Base-by-base conservation (phyloP, 2,888 invertebrate species). In the Pecten maximus region DNA sequence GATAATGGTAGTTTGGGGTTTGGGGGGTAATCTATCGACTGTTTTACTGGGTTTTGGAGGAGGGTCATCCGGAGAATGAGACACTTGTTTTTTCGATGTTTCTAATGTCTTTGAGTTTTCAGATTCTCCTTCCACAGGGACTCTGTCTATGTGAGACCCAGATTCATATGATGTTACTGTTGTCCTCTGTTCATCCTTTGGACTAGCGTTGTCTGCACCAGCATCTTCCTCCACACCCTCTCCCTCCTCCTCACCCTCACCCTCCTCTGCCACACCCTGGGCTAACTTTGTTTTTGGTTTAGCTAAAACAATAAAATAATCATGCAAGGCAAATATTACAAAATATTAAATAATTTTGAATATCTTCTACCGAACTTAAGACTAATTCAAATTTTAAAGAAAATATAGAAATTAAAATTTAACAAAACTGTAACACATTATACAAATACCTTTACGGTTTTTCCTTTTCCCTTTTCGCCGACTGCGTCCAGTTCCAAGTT, bases 221-320 rank as follows among this genome's bases (percentile, higher is more conserved):
- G 74, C 74, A 15, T 87, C 60, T 87, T 91, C 89, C 40, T 87
- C 40, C n/a, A 48, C n/a, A 35, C 86, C 87, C 44, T 93, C 94
- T 35, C 92, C 93, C 50, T 93, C 93, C 60, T 92, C 93, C 48
- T 93, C 92, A 23, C 94, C 94, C 40, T 94, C 93, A 39, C 91
- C 94, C 19, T 95, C 94, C 86, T 95, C 96, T n/a, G 92, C 93
- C 12, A 95, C 94, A 90, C 96, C 96, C 88, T 96, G 95, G 35
- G 93, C 95, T 40, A 96, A 91, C 54, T 93, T 94, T 8, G 93
- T 89, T 35, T 93, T 92, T n/a, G 91, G 92, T 87, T 90, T 91
- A 74, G 91, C 93, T 93, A 89, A 16, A 91, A 91, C 19, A 48
- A 28, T 28, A 88, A 44, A 87, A 44, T 12, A 44, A 8, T 44